Base-by-base conservation (phyloP, 2,888 invertebrate species). In the Chloromyia formosa region DNA sequence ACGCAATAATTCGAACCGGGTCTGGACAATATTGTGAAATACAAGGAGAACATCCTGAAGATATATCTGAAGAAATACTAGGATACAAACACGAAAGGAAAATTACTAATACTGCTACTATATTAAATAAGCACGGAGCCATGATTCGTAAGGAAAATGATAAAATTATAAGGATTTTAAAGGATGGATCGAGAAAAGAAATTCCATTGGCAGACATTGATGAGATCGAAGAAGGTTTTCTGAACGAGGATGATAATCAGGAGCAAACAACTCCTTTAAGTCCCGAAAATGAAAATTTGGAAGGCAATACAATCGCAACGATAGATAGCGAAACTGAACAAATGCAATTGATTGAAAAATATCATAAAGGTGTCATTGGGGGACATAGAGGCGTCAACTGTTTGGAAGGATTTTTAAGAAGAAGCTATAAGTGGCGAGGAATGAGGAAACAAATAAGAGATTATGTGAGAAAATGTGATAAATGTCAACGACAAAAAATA, bases 21-120 rank as follows among this genome's bases (percentile, higher is more conserved):
- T n/a, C n/a, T n/a, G n/a, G n/a, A n/a, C n/a, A n/a, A n/a, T n/a
- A n/a, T n/a, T n/a, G n/a, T n/a, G n/a, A n/a, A n/a, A n/a, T n/a
- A n/a, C n/a, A n/a, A n/a, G n/a, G n/a, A n/a, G n/a, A n/a, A n/a
- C n/a, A n/a, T n/a, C n/a, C n/a, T n/a, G n/a, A n/a, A n/a, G n/a
- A n/a, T n/a, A n/a, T n/a, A n/a, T n/a, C n/a, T n/a, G n/a, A n/a
- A n/a, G n/a, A n/a, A n/a, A n/a, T n/a, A n/a, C n/a, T n/a, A n/a
- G n/a, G n/a, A n/a, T n/a, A n/a, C n/a, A n/a, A n/a, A n/a, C n/a
- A n/a, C n/a, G n/a, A 20, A n/a, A n/a, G 7, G 78, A 78, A 42
- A 79, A 80, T 66, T 81, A 77, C 64, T 61, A 73, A 1, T 79
- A 81, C 56, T n/a, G n/a, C n/a, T n/a, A n/a, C n/a, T n/a, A n/a